Base-by-base conservation (phyloP, 2,888 invertebrate genomes). In the Gasteruption jaculator region DNA sequence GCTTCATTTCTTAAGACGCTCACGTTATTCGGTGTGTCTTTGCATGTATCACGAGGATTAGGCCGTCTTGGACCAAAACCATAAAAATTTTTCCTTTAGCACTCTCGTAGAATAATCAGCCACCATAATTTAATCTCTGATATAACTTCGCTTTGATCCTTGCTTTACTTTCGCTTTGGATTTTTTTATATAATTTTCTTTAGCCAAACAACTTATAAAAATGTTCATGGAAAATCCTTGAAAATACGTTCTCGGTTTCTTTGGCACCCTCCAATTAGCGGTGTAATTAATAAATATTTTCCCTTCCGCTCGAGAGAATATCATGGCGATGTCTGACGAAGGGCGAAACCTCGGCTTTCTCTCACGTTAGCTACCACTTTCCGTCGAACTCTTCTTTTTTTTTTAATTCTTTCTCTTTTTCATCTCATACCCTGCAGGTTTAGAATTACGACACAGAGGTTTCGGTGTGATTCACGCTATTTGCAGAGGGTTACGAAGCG, bases 231-330 rank as follows among this genome's bases (percentile, higher is more conserved):
- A n/a, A n/a, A n/a, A n/a, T n/a, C n/a, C n/a, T n/a, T n/a, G n/a
- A n/a, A n/a, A n/a, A n/a, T n/a, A n/a, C n/a, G n/a, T n/a, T n/a
- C n/a, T n/a, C n/a, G n/a, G n/a, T n/a, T n/a, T n/a, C n/a, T n/a
- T n/a, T n/a, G n/a, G n/a, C n/a, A 48, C 54, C 51, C 48, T 49
- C 53, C 49, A 56, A 57, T 53, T 57, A 57, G 54, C 49, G 49
- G 40, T 46, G 51, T 60, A 60, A 63, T 61, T 62, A 60, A 62
- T 59, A 58, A 59, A 60, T 56, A 59, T 60, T 61, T 57, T 54
- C 49, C 44, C 52, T 52, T 47, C 41, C 45, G 41, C 49, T 39
- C 36, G 41, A 51, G 48, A 48, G 32, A 40, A 32, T 12, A 32
- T n/a, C n/a, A n/a, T n/a, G n/a, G n/a, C n/a, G n/a, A n/a, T n/a